Evolutionary conservation across 2,888 invertebrate species (phyloP).

Genomic region (Ophion ventricosus): DNA sequence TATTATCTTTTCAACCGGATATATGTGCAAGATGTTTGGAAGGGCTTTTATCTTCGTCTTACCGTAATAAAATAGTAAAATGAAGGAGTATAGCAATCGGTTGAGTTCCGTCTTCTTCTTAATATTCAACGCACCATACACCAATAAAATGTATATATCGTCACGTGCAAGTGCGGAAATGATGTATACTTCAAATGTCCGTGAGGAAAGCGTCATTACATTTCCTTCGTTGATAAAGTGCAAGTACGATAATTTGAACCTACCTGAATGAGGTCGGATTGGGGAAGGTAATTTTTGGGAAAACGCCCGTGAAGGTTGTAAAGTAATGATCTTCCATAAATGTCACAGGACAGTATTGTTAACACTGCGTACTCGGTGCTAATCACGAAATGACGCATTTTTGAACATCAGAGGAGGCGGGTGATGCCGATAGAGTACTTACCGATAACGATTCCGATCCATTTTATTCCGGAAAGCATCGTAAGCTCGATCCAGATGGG

Average conservation of each 20-base stretch:
- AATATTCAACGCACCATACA: not conserved
- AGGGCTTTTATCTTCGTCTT: not conserved
- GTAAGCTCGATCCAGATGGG: no score
- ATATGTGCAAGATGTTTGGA: conserved; percentile 21
- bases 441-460: not conserved
- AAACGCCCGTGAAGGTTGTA: no score
- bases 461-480: conserved; percentile 15
- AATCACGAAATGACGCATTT: conserved; percentile 13
- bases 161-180: not conserved
- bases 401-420: conserved; percentile 6
- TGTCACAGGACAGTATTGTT: no score
- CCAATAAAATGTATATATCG: not conserved
- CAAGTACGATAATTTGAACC: no score
- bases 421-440: not conserved
- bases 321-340: not conserved
- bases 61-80: conserved; percentile 16
- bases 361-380: no score
- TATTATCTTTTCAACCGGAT: conserved; percentile 56
- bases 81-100: not conserved
- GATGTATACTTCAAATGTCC: no score
- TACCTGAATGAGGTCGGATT: no score
- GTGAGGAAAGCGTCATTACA: no score
- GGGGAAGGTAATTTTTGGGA: no score
- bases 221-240: no score
- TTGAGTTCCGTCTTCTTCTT: not conserved